These are phyloP conservation scores for Drosophila anomalata DNA, from an alignment of 2,888 invertebrate species.

Conservation along the genomic window DNA sequence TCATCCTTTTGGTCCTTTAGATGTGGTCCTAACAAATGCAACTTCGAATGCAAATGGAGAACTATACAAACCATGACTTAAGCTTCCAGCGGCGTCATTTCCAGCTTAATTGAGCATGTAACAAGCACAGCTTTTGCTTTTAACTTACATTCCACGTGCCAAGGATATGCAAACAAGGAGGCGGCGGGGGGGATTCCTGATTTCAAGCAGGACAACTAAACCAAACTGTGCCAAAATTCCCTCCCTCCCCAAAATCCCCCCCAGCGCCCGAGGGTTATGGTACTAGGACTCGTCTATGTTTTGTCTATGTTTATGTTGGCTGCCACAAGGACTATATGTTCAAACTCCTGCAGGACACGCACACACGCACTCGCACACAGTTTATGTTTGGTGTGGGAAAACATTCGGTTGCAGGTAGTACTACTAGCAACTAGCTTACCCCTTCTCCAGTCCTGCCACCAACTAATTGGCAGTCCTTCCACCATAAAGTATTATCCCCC, in stretches of 20 bases:
- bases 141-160: constrained; percentile 82
- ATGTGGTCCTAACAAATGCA: constrained; percentile 6
- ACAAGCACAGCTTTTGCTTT: constrained; percentile 70
- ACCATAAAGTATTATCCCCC: constrained; percentile 5
- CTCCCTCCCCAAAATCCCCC: constrained; percentile 36
- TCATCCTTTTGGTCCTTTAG: background rate
- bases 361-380: constrained; percentile 24
- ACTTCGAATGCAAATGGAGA: constrained; percentile 49
- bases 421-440: constrained; percentile 34
- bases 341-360: constrained; percentile 41
- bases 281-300: constrained; percentile 45
- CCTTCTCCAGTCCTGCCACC: too few relatives aligned
- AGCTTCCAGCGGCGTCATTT: constrained; percentile 56
- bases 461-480: constrained; percentile 25
- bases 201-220: constrained; percentile 25
- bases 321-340: constrained; percentile 43
- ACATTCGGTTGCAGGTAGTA: constrained; percentile 46
- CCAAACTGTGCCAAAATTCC: constrained; percentile 35
- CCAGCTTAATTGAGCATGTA: constrained; percentile 77
- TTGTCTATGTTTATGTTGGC: constrained; percentile 62
- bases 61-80: constrained; percentile 73
- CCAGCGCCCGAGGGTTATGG: constrained; percentile 34
- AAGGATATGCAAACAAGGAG: constrained; percentile 57
- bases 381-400: constrained; percentile 46
- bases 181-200: constrained; percentile 19